Percentiles rank a stretch among this genome's conserved stretches.
phyloP scores from a whole-genome alignment of 2,797 vertebrate species.

The Tapera naevia region DNA sequence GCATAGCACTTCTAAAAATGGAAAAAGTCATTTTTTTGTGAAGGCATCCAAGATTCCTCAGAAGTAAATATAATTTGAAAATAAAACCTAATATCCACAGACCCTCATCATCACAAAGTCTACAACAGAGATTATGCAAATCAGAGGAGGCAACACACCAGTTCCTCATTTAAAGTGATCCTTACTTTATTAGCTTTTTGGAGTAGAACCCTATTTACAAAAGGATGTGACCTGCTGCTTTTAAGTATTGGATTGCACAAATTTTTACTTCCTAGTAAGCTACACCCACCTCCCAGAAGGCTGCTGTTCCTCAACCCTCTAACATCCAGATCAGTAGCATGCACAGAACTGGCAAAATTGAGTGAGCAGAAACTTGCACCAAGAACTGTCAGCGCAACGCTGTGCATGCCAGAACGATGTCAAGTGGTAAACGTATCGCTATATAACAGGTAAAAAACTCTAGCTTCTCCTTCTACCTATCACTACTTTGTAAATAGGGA shows the following conservation, averaged over 20 bases:
- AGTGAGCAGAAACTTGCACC: background rate
- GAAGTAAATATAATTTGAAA: background rate
- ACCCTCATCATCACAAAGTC: background rate
- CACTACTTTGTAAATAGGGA: background rate
- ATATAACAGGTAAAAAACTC: background rate
- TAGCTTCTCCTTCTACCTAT: background rate
- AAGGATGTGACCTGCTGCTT: background rate
- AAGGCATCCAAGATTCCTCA: background rate
- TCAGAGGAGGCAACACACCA: background rate
- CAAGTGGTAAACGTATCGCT: background rate
- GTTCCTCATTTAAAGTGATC: background rate
- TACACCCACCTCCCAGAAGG: background rate
- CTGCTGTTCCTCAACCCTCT: background rate
- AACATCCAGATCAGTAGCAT: background rate
- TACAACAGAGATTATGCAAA: background rate
- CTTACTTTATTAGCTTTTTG: background rate
- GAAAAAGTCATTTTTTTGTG: background rate
- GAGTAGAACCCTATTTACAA: background rate
- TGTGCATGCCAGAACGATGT: background rate
- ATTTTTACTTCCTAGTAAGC: background rate
- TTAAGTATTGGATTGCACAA: background rate
- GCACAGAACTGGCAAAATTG: background rate
- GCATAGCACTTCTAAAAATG: background rate
- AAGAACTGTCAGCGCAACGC: background rate
- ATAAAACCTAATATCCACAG: background rate